Percentiles rank a stretch among this genome's conserved stretches.
These are phyloP conservation scores for Okamejei kenojei DNA, from an alignment of 2,797 vertebrate species.

Conservation along the genomic window DNA sequence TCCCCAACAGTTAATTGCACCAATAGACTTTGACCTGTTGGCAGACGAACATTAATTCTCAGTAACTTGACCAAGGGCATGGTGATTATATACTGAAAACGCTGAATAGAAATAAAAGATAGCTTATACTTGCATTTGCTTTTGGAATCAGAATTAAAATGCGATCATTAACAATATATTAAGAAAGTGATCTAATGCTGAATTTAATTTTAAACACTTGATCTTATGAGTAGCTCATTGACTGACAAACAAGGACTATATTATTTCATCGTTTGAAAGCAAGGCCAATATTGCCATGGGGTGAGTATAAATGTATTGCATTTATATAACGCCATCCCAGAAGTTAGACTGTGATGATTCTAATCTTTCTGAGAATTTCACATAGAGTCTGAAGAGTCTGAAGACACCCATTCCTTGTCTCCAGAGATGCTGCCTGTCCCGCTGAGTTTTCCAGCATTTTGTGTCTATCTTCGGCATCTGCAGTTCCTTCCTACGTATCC, in stretches of 20 bases:
- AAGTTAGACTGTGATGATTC: neutral
- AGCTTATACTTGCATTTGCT: too few relatives aligned
- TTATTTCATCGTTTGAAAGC: neutral
- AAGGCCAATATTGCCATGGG: neutral
- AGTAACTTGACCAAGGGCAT: too few relatives aligned
- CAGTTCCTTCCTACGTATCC: too few relatives aligned
- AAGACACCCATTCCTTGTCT: too few relatives aligned
- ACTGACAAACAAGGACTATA: neutral
- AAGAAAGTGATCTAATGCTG: neutral
- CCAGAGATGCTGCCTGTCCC: too few relatives aligned
- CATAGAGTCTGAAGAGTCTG: neutral
- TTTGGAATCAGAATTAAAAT: neutral
- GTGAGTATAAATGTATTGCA: too few relatives aligned
- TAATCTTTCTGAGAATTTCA: neutral
- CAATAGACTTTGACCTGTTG: neutral
- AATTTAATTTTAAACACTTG: neutral
- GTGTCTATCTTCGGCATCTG: too few relatives aligned
- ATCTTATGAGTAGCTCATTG: neutral
- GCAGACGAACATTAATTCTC: neutral
- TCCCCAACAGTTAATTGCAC: neutral
- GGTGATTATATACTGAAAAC: neutral
- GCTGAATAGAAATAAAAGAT: neutral
- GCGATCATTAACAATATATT: neutral
- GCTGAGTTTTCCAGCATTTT: too few relatives aligned
- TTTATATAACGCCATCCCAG: too few relatives aligned